A percentile compares a stretch with the other conserved stretches of the same genome.
phyloP scores from a whole-genome alignment of 2,113 vertebrate genomes.

The Loxodonta africana region DNA sequence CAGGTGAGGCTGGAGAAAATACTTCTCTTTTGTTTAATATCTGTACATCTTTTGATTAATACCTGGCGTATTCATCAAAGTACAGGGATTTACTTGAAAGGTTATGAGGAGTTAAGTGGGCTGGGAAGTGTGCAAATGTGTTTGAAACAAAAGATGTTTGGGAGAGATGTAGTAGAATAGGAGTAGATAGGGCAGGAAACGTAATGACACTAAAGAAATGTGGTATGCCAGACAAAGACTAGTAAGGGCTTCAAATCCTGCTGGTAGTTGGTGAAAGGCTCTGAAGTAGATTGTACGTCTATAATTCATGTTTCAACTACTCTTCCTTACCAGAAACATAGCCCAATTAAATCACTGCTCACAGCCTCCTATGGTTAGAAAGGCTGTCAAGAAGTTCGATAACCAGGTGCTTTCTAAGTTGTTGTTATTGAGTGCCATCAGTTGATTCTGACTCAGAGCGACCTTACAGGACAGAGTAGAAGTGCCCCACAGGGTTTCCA shows the following conservation, averaged over 20 bases:
- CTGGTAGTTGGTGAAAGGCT: background rate
- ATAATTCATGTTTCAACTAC: background rate
- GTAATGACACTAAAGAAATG: background rate
- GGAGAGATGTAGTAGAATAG: background rate
- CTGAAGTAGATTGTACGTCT: background rate
- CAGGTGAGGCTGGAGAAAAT: background rate
- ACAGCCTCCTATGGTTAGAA: background rate
- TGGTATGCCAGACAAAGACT: background rate
- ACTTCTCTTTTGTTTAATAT: conserved; percentile 19
- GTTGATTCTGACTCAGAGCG: too few species aligned
- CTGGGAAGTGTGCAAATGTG: background rate
- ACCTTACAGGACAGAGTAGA: background rate
- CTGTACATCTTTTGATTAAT: background rate
- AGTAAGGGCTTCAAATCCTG: conserved; percentile 62
- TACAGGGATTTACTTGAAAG: background rate
- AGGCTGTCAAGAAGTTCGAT: background rate
- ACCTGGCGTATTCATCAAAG: conserved; percentile 30
- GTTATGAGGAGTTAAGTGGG: background rate
- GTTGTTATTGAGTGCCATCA: too few species aligned
- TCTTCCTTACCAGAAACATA: background rate
- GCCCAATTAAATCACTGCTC: background rate
- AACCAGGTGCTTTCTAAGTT: conserved; percentile 1
- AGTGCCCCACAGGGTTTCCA: background rate
- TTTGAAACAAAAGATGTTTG: conserved; percentile 42
- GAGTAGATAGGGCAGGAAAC: background rate